Percentiles rank a stretch among this genome's conserved stretches.
Evolutionary conservation across 2,797 vertebrate genomes (phyloP).

Genomic region (Argya squamiceps): DNA sequence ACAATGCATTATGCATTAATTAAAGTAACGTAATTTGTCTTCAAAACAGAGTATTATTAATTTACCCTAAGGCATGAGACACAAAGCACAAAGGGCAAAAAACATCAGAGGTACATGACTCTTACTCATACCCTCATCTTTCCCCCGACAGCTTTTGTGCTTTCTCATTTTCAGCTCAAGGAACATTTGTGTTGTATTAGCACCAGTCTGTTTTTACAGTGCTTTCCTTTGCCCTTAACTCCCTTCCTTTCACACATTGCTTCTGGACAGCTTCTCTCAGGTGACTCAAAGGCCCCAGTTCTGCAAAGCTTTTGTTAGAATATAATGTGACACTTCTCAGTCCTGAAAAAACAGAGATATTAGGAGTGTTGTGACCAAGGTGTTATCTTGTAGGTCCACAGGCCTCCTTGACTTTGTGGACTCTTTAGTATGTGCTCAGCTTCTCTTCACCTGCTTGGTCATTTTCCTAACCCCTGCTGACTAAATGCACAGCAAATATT

Average conservation of each 20-base stretch:
- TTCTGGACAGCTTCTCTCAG: conserved; percentile 40
- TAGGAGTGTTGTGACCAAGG: not conserved
- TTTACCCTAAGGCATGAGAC: conserved; percentile 15
- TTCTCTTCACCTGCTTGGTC: not conserved
- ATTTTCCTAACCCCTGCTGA: not conserved
- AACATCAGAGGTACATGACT: conserved; percentile 43
- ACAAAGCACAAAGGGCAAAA: conserved; percentile 8
- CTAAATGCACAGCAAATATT: not conserved
- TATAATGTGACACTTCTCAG: not conserved
- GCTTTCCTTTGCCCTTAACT: conserved; percentile 20
- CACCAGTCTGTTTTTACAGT: conserved; percentile 32
- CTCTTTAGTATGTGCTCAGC: not conserved
- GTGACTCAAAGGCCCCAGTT: not conserved
- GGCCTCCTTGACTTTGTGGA: not conserved
- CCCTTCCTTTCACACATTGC: conserved; percentile 37
- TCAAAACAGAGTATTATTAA: conserved; percentile 55
- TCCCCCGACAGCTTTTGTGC: not conserved
- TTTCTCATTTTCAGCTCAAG: conserved; percentile 47
- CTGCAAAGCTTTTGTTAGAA: not conserved
- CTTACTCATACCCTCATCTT: conserved; percentile 38
- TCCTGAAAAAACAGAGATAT: conserved; percentile 40
- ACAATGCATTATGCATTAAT: conserved; percentile 43
- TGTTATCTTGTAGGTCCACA: not conserved
- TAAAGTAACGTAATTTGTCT: conserved; percentile 61
- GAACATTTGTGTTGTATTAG: not conserved